Percentiles rank a stretch among this genome's conserved stretches.
phyloP scores from a whole-genome alignment of 2,113 vertebrate genomes.

The Motacilla alba region DNA sequence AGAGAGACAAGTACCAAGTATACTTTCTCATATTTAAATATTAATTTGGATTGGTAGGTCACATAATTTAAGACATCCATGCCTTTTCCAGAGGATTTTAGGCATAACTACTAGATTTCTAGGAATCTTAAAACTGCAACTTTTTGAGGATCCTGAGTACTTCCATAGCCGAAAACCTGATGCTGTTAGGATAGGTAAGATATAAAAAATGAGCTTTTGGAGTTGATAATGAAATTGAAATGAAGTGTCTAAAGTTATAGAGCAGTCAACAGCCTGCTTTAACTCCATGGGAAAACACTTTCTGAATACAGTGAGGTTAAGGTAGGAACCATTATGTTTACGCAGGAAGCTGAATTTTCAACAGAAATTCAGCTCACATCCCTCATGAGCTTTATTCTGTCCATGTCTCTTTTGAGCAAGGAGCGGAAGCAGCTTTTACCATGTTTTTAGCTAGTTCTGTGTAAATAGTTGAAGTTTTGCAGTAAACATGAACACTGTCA shows the following conservation, averaged over 20 bases:
- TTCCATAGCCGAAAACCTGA: not conserved
- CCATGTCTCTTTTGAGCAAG: not conserved
- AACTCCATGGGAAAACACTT: not conserved
- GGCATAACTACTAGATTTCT: not conserved
- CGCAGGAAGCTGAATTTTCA: not conserved
- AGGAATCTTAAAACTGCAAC: not conserved
- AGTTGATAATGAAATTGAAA: not conserved
- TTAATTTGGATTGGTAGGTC: not conserved
- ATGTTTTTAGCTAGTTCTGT: not conserved
- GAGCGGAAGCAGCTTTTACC: not conserved
- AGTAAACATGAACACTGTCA: not conserved
- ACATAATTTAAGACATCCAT: not conserved
- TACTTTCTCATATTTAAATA: not conserved
- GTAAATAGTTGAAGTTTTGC: not conserved
- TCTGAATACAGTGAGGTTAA: not conserved
- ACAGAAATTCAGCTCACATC: not conserved
- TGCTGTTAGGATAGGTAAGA: not conserved
- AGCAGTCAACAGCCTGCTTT: not conserved
- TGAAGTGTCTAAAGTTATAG: not conserved
- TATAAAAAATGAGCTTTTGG: not conserved
- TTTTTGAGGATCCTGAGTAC: not conserved
- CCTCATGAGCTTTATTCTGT: not conserved
- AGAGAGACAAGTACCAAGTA: not conserved
- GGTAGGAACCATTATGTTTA: not conserved
- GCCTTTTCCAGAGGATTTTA: not conserved